Evolutionary conservation across 2,797 vertebrate genomes (phyloP).

Genomic region (Chelonia mydas): DNA sequence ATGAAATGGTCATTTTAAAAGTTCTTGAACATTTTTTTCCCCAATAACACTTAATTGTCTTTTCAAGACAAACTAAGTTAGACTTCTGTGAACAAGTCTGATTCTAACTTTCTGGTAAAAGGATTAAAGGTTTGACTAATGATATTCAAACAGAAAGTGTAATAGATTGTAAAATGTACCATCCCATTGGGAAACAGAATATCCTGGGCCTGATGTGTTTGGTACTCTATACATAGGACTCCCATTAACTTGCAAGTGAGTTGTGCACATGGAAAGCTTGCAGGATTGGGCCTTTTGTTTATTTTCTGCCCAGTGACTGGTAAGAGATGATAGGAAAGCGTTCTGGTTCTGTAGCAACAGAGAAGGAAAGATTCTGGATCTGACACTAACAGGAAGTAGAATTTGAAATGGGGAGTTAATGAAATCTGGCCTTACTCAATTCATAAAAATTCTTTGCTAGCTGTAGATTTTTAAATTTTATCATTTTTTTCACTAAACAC

Average conservation of each 20-base stretch:
- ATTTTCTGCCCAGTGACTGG: conserved; percentile 31
- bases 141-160: conserved; percentile 72
- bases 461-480: neutral
- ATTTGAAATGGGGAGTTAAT: neutral
- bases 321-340: conserved; percentile 14
- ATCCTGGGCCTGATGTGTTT: conserved; percentile 57
- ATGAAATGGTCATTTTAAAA: conserved; percentile 45
- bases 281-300: conserved; percentile 40
- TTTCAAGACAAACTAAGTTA: conserved; percentile 68
- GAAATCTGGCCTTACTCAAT: neutral
- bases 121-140: conserved; percentile 76
- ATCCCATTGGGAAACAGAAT: conserved; percentile 63
- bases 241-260: conserved; percentile 49
- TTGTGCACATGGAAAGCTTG: conserved; percentile 49
- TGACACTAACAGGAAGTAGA: neutral
- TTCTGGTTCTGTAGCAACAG: conserved; percentile 28
- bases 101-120: conserved; percentile 73
- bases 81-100: conserved; percentile 42
- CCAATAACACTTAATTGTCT: conserved; percentile 60
- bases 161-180: conserved; percentile 74
- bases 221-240: conserved; percentile 60
- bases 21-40: conserved; percentile 56
- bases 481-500: neutral
- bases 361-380: conserved; percentile 5
- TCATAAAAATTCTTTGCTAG: neutral